Percentiles rank a stretch among this genome's conserved stretches.
phyloP scores from a whole-genome alignment of 2,888 invertebrate genomes.

The Synanthedon vespiformis region DNA sequence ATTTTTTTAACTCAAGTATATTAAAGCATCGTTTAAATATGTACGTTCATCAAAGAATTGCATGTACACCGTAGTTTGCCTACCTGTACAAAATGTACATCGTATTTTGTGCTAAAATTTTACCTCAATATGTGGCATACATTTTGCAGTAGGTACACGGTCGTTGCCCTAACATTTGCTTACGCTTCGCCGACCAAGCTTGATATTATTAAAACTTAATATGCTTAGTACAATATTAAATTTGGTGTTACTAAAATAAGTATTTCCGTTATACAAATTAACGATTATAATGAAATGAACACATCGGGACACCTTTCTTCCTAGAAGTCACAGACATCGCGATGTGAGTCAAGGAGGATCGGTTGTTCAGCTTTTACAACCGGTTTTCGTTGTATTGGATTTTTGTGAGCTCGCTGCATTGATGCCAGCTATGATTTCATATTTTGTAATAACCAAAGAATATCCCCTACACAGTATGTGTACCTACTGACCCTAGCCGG shows the following conservation, averaged over 20 bases:
- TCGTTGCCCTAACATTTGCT: slow-evolving; percentile 25
- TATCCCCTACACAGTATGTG: too few relatives aligned
- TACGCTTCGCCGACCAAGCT: slow-evolving; percentile 28
- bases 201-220: slow-evolving; percentile 2
- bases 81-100: too few relatives aligned
- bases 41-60: too few relatives aligned
- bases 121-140: background rate
- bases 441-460: too few relatives aligned
- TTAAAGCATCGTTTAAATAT: too few relatives aligned
- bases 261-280: too few relatives aligned
- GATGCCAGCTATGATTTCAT: background rate
- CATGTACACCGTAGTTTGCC: too few relatives aligned
- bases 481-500: too few relatives aligned
- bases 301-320: slow-evolving; percentile 35
- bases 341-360: slow-evolving; percentile 55
- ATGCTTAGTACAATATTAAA: background rate
- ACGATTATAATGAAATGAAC: background rate
- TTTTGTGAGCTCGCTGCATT: slow-evolving; percentile 13
- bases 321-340: slow-evolving; percentile 12
- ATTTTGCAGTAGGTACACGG: slow-evolving; percentile 8
- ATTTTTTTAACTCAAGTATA: too few relatives aligned
- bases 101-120: too few relatives aligned
- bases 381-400: slow-evolving; percentile 29
- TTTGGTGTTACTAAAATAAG: too few relatives aligned
- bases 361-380: slow-evolving; percentile 40